Percentiles rank a stretch among this genome's conserved stretches.
phyloP scores from a whole-genome alignment of 1,140 invertebrate genomes.

The Drosophila grimshawi region DNA sequence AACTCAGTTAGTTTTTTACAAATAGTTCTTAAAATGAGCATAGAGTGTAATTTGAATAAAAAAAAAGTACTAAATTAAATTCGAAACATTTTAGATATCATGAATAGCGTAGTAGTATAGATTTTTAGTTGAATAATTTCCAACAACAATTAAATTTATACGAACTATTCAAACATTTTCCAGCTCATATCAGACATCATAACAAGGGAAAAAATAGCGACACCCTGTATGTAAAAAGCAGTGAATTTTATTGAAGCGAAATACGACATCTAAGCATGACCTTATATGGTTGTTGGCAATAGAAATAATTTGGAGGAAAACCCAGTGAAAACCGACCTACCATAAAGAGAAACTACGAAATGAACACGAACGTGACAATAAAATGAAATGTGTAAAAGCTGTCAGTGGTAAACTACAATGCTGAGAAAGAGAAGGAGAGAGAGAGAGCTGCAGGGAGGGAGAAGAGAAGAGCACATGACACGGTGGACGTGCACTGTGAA shows the following conservation, averaged over 20 bases:
- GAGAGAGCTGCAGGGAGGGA: neutral
- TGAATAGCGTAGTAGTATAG: no score
- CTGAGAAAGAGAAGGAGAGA: slow-evolving; percentile 27
- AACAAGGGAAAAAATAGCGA: neutral
- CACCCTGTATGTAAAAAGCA: slow-evolving; percentile 42
- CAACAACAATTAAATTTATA: no score
- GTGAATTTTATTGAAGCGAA: slow-evolving; percentile 8
- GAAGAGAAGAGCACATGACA: neutral
- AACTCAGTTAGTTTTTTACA: no score
- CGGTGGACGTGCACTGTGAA: slow-evolving; percentile 24
- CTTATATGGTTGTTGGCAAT: slow-evolving; percentile 62
- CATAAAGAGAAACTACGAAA: slow-evolving; percentile 69
- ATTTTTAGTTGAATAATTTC: no score
- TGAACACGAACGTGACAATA: slow-evolving; percentile 76
- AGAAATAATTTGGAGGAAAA: slow-evolving; percentile 56
- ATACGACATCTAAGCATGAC: slow-evolving; percentile 28
- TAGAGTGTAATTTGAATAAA: no score
- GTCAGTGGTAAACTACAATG: slow-evolving; percentile 33
- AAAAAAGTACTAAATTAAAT: no score
- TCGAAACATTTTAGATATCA: no score
- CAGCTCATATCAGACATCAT: neutral
- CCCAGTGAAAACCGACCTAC: slow-evolving; percentile 45
- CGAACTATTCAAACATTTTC: neutral
- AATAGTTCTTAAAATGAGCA: no score
- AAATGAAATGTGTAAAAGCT: slow-evolving; percentile 80